phyloP scores from a whole-genome alignment of 2,888 invertebrate species.

The Escarpia spicata region DNA sequence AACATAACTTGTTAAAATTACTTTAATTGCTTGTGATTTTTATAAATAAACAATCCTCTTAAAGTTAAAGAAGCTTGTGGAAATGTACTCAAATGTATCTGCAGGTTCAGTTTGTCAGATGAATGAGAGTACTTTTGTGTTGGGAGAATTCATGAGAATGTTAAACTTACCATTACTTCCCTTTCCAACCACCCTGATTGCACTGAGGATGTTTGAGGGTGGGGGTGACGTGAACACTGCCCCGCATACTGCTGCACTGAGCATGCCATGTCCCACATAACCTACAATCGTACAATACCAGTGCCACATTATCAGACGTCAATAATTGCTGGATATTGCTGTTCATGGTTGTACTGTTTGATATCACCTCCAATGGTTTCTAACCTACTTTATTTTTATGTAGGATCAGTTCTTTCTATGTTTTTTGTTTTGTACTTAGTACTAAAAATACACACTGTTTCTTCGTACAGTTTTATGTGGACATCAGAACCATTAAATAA shows the following conservation, averaged over 20 bases:
- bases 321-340: too few relatives aligned
- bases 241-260: conserved; percentile 81
- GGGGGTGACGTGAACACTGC: conserved; percentile 83
- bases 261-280: conserved; percentile 82
- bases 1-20: neutral
- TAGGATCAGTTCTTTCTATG: neutral
- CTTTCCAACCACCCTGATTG: conserved; percentile 72
- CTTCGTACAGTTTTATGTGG: neutral
- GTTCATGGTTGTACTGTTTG: too few relatives aligned
- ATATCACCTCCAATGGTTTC: neutral
- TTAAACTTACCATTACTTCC: conserved; percentile 37
- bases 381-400: neutral
- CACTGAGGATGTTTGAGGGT: conserved; percentile 74
- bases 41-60: neutral
- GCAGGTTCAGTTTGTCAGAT: neutral
- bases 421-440: neutral
- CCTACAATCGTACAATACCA: conserved; percentile 67
- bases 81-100: neutral
- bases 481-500: neutral
- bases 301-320: too few relatives aligned
- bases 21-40: neutral
- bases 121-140: neutral
- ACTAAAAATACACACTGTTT: neutral
- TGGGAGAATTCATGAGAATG: neutral
- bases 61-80: neutral